Evolutionary conservation across 2,797 vertebrate species (phyloP).

Genomic region (Propithecus perrieri): DNA sequence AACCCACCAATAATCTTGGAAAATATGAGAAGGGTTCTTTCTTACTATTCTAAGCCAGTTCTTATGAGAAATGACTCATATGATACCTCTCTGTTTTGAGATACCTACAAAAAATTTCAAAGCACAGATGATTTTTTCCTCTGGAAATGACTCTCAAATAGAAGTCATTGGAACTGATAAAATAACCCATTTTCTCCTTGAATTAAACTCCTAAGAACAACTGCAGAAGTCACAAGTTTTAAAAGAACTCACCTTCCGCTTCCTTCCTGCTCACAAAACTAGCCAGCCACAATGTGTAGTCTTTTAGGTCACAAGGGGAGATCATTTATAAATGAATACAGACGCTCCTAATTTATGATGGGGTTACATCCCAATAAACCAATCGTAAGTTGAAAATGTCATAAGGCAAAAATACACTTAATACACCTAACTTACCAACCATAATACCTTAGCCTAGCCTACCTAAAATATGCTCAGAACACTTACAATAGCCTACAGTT

Average conservation of each 20-base stretch:
- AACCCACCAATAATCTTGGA: background rate
- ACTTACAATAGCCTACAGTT: background rate
- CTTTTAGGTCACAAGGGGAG: background rate
- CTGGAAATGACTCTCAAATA: constrained; percentile 28
- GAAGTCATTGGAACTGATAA: constrained; percentile 13
- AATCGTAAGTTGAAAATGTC: background rate
- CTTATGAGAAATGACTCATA: constrained; percentile 34
- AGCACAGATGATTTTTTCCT: background rate
- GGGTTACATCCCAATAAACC: background rate
- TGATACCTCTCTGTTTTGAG: constrained; percentile 1
- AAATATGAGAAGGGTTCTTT: constrained; percentile 11
- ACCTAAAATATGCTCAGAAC: background rate
- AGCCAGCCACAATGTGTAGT: background rate
- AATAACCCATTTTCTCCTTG: background rate
- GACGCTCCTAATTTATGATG: background rate
- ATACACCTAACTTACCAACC: background rate
- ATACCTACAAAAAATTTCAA: constrained; percentile 11
- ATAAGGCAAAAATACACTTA: background rate
- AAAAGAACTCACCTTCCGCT: background rate
- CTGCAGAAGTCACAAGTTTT: background rate
- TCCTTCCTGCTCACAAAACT: background rate
- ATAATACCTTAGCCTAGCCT: background rate
- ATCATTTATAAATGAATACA: background rate
- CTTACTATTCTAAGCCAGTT: background rate
- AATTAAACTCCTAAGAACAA: constrained; percentile 6